Conservation (phyloP, 2,888 invertebrate species). For the Hirtodrosophila trivittata region DNA sequence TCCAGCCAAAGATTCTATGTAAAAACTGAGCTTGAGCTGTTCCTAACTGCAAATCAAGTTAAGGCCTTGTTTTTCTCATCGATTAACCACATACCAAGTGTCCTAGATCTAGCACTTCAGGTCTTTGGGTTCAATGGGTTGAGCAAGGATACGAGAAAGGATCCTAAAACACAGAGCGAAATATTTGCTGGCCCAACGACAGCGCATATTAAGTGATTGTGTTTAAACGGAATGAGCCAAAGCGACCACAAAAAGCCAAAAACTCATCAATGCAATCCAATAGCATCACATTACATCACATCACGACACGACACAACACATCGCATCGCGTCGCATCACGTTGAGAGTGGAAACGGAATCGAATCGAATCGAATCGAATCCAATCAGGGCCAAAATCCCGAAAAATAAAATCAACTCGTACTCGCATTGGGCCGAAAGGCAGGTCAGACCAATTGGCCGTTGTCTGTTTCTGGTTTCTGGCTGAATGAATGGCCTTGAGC, state of each 20-base stretch:
- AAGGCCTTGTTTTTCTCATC: too few species aligned
- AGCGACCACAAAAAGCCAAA: conserved; percentile 29
- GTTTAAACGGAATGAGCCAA: conserved; percentile 30
- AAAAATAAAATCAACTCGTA: neutral
- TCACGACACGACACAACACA: conserved; percentile 27
- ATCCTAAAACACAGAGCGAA: neutral
- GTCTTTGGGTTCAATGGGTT: too few species aligned
- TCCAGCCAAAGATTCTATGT: conserved; percentile 2
- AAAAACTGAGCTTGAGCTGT: too few species aligned
- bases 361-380: conserved; percentile 46
- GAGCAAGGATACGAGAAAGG: neutral
- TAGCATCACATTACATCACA: conserved; percentile 21
- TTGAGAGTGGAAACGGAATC: conserved; percentile 37
- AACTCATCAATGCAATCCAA: conserved; percentile 48
- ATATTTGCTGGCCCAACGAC: conserved; percentile 17
- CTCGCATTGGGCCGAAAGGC: neutral
- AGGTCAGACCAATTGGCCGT: neutral
- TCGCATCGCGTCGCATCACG: conserved; percentile 29
- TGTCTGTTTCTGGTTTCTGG: conserved; percentile 1
- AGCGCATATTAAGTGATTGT: conserved; percentile 32
- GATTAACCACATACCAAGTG: too few species aligned
- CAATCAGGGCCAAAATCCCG: conserved; percentile 40
- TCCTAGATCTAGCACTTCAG: too few species aligned
- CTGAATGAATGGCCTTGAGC: neutral
- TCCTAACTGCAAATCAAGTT: too few species aligned